Base-by-base conservation (phyloP, 2,797 vertebrate genomes). In the Fundulus diaphanus region DNA sequence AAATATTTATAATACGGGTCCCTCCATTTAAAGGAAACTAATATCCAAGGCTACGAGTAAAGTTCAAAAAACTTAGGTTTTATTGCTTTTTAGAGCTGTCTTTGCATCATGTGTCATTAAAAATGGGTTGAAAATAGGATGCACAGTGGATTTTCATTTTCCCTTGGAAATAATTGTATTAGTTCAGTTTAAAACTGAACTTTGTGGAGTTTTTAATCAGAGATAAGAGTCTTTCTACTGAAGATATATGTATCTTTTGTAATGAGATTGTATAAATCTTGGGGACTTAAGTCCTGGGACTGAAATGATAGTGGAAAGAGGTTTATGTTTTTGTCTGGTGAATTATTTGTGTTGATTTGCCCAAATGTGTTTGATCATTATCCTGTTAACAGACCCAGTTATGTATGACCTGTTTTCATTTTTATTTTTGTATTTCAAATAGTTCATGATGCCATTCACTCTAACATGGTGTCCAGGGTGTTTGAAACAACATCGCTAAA, bases 11-110 rank as follows among this genome's bases (percentile, higher is more conserved):
- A 4, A 57, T n/a, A 71, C 12, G 42, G 56, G 0, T 27, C 20
- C 54, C 40, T 68, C 37, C 29, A 73, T 22, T n/a, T 29, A 63
- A 24, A 69, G 29, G 8, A 31, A 70, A 68, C 35, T 46, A 22
- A n/a, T 16, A 29, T 54, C 22, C 16, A 33, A 44, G 40, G 31
- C 74, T 52, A 72, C 46, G 56, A 51, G 72, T 48, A 57, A n/a
- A 15, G 22, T 1, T 65, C 7, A 51, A 8, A 22, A 46, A 7
- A 49, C 20, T 12, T 7, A n/a, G 3, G n/a, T 65, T 73, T 57
- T 7, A 37, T 31, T 20, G n/a, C 27, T 31, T 24, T 73, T 51
- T 16, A n/a, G 16, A 16, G 24, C 35, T 2, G 2, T 61, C 2
- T 73, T 33, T 72, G 9, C 40, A 20, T 59, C 16, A 31, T 33